These are phyloP conservation scores for Perdita meconis DNA, from an alignment of 2,888 invertebrate genomes.

Conservation along the genomic window DNA sequence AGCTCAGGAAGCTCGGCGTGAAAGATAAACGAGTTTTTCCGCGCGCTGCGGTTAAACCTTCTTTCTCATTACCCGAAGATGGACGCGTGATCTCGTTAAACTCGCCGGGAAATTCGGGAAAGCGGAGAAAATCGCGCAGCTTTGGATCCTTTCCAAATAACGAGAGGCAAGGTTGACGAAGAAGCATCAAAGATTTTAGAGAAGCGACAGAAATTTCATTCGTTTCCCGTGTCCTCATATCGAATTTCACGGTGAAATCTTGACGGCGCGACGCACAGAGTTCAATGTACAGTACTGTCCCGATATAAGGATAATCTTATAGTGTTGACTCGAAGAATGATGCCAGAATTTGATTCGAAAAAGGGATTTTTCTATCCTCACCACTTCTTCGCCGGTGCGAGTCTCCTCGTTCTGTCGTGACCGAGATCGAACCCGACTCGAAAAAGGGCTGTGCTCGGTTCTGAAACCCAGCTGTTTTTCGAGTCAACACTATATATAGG, in stretches of 20 bases:
- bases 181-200: constrained; percentile 40
- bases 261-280: too few relatives aligned
- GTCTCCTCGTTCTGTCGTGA: too few relatives aligned
- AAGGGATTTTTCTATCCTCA: too few relatives aligned
- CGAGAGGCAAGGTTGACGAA: constrained; percentile 16
- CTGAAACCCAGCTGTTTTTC: too few relatives aligned
- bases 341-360: too few relatives aligned
- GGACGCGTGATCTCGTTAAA: constrained; percentile 60
- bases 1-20: constrained; percentile 27
- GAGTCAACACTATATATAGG: too few relatives aligned
- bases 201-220: constrained; percentile 47
- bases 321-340: too few relatives aligned
- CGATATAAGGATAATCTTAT: too few relatives aligned
- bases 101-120: constrained; percentile 37
- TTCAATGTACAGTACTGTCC: too few relatives aligned
- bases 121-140: constrained; percentile 33
- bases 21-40: constrained; percentile 62
- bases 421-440: too few relatives aligned
- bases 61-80: constrained; percentile 44
- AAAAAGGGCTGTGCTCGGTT: too few relatives aligned
- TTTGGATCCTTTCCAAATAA: constrained; percentile 55
- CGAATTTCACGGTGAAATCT: constrained; percentile 19
- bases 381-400: too few relatives aligned
- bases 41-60: constrained; percentile 48
- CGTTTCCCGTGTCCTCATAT: background rate